These are phyloP conservation scores for Trilocha varians DNA, from an alignment of 2,888 invertebrate species.

Conservation along the genomic window DNA sequence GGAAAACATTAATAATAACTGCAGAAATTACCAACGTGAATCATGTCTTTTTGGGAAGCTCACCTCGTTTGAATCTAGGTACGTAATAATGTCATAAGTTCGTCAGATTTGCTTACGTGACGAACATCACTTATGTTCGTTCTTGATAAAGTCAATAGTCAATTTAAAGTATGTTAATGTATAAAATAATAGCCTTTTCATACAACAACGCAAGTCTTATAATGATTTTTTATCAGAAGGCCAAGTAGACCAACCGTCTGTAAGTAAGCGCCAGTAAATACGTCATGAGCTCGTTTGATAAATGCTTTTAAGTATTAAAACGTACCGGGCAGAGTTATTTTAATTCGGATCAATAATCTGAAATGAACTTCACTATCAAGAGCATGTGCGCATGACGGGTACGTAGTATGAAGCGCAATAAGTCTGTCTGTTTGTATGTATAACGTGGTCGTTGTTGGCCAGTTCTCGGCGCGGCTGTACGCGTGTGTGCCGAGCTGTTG, in stretches of 20 bases:
- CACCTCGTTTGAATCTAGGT: background rate
- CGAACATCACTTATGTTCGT: too few species aligned
- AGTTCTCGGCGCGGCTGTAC: constrained; percentile 11
- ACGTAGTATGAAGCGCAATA: constrained; percentile 26
- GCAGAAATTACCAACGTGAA: background rate
- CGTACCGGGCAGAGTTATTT: constrained; percentile 6
- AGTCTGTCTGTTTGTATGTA: constrained; percentile 20
- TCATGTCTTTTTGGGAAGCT: background rate
- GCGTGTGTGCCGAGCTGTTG: constrained; percentile 34
- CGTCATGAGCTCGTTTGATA: background rate
- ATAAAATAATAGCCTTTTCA: too few species aligned
- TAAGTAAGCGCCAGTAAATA: background rate
- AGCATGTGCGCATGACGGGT: constrained; percentile 38
- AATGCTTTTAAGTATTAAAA: background rate
- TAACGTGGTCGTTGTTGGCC: constrained; percentile 10
- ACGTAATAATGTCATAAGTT: background rate
- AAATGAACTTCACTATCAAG: constrained; percentile 44
- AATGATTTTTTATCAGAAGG: background rate
- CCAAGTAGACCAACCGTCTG: background rate
- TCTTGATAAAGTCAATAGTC: too few species aligned
- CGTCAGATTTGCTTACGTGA: background rate
- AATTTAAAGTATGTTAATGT: too few species aligned
- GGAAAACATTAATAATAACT: background rate
- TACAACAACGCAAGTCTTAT: too few species aligned
- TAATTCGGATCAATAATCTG: constrained; percentile 38